Evolutionary conservation across 2,113 vertebrate genomes (phyloP).

Genomic region (Tragelaphus buxtoni): DNA sequence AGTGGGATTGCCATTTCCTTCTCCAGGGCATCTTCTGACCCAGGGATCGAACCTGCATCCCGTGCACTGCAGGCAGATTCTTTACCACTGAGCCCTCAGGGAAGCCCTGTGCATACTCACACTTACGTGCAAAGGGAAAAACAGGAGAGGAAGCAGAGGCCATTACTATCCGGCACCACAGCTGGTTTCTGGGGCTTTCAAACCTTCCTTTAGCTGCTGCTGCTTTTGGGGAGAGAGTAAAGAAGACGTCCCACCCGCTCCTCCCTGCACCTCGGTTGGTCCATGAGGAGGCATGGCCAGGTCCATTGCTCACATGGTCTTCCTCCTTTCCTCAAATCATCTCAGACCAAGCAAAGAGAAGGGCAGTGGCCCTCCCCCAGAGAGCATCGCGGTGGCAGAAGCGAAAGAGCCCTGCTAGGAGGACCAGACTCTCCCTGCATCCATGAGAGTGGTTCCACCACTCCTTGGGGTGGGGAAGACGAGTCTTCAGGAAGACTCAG

Average conservation of each 20-base stretch:
- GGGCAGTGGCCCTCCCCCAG: background rate
- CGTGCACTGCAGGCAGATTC: background rate
- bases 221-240: background rate
- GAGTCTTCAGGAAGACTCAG: background rate
- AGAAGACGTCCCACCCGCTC: rapidly evolving
- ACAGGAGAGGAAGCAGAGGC: background rate
- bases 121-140: background rate
- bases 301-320: background rate
- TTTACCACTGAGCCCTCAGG: background rate
- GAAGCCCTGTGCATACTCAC: background rate
- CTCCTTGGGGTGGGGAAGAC: background rate
- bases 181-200: background rate
- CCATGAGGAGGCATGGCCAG: background rate
- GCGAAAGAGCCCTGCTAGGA: no score
- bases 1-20: background rate
- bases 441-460: background rate
- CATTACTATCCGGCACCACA: background rate
- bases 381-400: background rate
- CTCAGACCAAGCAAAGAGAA: background rate
- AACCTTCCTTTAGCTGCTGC: background rate
- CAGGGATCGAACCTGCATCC: background rate
- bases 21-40: background rate
- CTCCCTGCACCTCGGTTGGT: no score
- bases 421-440: background rate
- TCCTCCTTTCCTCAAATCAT: background rate